Conservation (phyloP, 2,888 invertebrate genomes). For the Villa cingulata region DNA sequence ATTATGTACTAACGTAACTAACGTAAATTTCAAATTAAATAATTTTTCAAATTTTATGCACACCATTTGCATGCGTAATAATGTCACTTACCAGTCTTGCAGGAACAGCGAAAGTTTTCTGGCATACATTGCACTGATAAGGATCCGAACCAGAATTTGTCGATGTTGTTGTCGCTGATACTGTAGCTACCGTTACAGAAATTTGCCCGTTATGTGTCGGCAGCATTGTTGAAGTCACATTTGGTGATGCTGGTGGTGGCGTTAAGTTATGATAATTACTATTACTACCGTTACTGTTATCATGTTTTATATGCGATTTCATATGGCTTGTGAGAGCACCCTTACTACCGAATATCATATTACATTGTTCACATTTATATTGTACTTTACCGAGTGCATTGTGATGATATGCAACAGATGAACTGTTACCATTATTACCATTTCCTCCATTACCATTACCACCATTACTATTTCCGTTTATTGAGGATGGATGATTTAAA, state of each 20-base stretch:
- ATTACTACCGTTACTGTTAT: slow-evolving; percentile 16
- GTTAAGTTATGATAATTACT: slow-evolving; percentile 1
- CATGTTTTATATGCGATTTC: slow-evolving; percentile 46
- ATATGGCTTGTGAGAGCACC: slow-evolving; percentile 59
- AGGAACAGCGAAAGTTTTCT: slow-evolving; percentile 82
- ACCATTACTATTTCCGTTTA: not conserved
- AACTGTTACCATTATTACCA: not conserved
- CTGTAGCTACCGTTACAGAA: slow-evolving; percentile 20
- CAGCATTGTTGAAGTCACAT: slow-evolving; percentile 20
- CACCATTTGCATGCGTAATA: not conserved
- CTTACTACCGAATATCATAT: slow-evolving; percentile 60
- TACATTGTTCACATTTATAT: slow-evolving; percentile 56
- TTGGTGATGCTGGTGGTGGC: slow-evolving; percentile 22
- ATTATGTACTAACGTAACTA: no score
- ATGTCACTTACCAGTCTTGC: slow-evolving; percentile 50
- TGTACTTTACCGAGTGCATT: slow-evolving; percentile 24
- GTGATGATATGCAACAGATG: slow-evolving; percentile 8
- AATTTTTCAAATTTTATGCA: not conserved
- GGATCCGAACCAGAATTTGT: slow-evolving; percentile 46
- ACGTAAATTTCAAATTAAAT: not conserved
- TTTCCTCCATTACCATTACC: not conserved
- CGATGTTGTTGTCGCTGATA: slow-evolving; percentile 27
- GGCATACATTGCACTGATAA: slow-evolving; percentile 78
- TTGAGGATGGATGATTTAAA: not conserved
- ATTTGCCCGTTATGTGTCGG: not conserved